These are phyloP conservation scores for Caenorhabditis zanzibari DNA, from an alignment of 2,888 invertebrate species.

Conservation along the genomic window DNA sequence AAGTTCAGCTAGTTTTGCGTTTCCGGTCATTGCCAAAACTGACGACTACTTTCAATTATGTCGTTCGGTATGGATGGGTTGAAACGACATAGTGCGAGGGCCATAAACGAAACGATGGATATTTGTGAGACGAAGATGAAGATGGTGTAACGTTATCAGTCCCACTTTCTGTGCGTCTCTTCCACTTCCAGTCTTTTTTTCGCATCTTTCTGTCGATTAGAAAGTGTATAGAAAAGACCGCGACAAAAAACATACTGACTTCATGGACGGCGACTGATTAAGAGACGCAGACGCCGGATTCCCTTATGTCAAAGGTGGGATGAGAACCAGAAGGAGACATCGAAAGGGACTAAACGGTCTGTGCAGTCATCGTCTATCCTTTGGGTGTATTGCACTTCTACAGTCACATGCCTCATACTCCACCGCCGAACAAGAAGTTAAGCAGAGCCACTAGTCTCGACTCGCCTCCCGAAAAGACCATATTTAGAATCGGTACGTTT, in stretches of 20 bases:
- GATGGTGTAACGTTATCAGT: constrained; percentile 60
- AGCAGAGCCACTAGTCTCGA: constrained; percentile 70
- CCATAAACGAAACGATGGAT: constrained; percentile 46
- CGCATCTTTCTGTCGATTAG: constrained; percentile 26
- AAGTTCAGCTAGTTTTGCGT: background rate
- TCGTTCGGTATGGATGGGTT: constrained; percentile 45
- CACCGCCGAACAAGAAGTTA: constrained; percentile 58
- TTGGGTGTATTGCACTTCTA: constrained; percentile 5
- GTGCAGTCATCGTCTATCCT: constrained; percentile 24
- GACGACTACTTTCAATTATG: constrained; percentile 17
- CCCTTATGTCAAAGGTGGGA: constrained; percentile 62
- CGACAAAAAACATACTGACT: constrained; percentile 46
- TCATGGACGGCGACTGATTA: constrained; percentile 33
- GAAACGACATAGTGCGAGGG: constrained; percentile 39
- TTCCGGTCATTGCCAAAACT: constrained; percentile 27
- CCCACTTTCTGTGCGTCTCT: constrained; percentile 39
- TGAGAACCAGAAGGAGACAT: constrained; percentile 58
- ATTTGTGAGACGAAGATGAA: constrained; percentile 26
- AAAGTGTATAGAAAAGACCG: constrained; percentile 29
- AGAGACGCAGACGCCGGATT: constrained; percentile 40
- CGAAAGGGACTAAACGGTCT: constrained; percentile 50
- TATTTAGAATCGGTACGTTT: constrained; percentile 75
- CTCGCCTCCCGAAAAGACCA: constrained; percentile 75
- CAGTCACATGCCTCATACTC: constrained; percentile 45
- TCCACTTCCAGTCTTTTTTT: background rate